Conservation (phyloP, 2,797 vertebrate species). For the Galago senegalensis region DNA sequence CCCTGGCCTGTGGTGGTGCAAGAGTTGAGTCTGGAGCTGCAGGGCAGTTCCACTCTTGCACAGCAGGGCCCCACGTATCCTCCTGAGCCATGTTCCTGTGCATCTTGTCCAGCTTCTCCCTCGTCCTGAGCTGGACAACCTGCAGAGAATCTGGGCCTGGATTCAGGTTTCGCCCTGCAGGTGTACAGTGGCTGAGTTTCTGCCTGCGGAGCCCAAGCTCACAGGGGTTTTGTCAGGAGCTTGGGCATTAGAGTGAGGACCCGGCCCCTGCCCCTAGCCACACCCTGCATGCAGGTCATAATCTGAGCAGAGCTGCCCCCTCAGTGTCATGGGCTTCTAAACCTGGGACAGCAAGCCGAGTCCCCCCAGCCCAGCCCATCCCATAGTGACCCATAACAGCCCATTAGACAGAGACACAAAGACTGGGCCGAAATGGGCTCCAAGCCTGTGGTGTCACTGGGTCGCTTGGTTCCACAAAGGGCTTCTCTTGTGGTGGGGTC, state of each 20-base stretch:
- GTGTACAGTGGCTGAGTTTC: background rate
- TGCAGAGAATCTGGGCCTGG: background rate
- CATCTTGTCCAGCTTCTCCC: no score
- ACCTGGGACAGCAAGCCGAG: no score
- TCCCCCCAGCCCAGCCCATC: no score
- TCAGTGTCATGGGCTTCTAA: no score
- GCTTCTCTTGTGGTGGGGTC: no score
- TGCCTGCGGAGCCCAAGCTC: background rate
- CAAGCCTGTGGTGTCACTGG: rapidly evolving
- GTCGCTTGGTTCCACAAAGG: background rate
- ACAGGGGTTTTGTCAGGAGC: background rate
- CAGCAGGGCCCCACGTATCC: no score
- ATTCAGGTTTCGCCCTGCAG: background rate
- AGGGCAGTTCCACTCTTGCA: background rate
- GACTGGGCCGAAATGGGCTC: background rate
- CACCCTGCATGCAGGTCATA: background rate
- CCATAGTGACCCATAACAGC: no score
- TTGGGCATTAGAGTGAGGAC: no score
- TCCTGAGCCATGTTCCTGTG: no score
- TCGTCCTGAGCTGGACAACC: background rate
- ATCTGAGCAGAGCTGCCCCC: background rate
- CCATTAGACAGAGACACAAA: no score
- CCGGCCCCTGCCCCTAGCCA: background rate
- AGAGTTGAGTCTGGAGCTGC: background rate
- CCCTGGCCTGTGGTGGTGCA: background rate